These are phyloP conservation scores for Sander vitreus DNA, from an alignment of 2,113 vertebrate genomes.

Conservation along the genomic window DNA sequence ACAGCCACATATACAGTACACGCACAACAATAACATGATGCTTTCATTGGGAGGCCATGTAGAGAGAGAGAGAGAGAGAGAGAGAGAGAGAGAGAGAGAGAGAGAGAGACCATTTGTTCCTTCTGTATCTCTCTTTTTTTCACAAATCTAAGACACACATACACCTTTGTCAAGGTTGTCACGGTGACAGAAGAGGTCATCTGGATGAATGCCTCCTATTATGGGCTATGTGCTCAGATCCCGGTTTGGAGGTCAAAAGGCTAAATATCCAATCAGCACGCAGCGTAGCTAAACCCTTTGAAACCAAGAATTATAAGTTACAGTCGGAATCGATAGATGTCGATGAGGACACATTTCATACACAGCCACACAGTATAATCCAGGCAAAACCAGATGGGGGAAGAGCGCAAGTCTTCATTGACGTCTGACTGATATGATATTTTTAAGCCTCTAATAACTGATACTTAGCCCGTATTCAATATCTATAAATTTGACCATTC, in stretches of 20 bases:
- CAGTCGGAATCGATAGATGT: constrained; percentile 35
- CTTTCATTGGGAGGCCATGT: constrained; percentile 29
- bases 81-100: not conserved
- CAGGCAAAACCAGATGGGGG: not conserved
- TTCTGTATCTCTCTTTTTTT: constrained; percentile 8
- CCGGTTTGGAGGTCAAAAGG: constrained; percentile 48
- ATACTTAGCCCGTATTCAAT: not conserved
- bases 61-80: no score
- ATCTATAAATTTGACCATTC: not conserved
- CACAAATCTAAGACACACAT: constrained; percentile 25
- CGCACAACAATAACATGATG: constrained; percentile 28
- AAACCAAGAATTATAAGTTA: constrained; percentile 44
- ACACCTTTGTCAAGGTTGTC: constrained; percentile 25
- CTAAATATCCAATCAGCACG: constrained; percentile 71
- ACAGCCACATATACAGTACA: constrained; percentile 8
- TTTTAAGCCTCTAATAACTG: constrained; percentile 1
- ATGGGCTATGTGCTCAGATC: constrained; percentile 54
- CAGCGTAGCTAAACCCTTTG: constrained; percentile 18
- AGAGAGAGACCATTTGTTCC: constrained; percentile 21
- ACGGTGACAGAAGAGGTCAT: constrained; percentile 58
- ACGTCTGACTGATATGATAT: not conserved
- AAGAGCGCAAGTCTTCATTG: constrained; percentile 16
- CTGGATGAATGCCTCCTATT: constrained; percentile 70
- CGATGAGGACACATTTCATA: constrained; percentile 10
- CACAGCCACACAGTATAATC: constrained; percentile 19